Evolutionary conservation across 2,113 vertebrate species (phyloP).

Genomic region (Choloepus hoffmanni): DNA sequence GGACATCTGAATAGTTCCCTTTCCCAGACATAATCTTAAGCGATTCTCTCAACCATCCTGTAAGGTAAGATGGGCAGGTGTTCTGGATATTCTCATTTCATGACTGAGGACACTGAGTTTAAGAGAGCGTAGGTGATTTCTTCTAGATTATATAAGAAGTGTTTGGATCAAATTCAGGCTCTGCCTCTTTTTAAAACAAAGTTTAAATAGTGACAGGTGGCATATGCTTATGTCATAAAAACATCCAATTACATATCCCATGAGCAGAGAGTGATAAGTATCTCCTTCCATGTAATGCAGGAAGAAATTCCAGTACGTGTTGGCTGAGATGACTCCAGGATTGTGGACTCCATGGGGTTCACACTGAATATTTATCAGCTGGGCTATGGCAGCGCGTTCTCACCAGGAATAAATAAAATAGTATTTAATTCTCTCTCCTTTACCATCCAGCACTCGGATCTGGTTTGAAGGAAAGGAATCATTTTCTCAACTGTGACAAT

Average conservation of each 20-base stretch:
- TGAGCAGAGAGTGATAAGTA: constrained; percentile 15
- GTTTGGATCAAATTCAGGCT: constrained; percentile 29
- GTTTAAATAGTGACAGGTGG: not conserved
- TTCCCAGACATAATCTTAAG: not conserved
- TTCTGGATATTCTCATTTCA: not conserved
- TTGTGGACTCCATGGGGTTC: constrained; percentile 52
- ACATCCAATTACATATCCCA: not conserved
- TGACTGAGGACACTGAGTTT: constrained; percentile 2
- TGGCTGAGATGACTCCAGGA: constrained; percentile 30
- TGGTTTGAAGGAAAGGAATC: constrained; percentile 60
- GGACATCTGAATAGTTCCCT: not conserved
- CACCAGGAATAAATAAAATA: constrained; percentile 78
- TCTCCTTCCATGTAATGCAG: constrained; percentile 46
- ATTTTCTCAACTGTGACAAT: constrained; percentile 68
- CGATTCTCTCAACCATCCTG: not conserved
- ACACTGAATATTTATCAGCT: constrained; percentile 72
- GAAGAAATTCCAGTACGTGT: not conserved
- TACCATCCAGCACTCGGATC: constrained; percentile 69
- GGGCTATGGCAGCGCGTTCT: constrained; percentile 70
- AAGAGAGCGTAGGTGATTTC: not conserved
- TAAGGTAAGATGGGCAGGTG: not conserved
- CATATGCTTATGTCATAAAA: constrained; percentile 20
- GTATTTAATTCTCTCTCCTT: constrained; percentile 61
- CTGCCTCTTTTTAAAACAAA: constrained; percentile 32
- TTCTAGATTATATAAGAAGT: constrained; percentile 42